A percentile compares a stretch with the other conserved stretches of the same genome.
These are phyloP conservation scores for Sminthopsis crassicaudata DNA, from an alignment of 2,113 vertebrate genomes.

Conservation along the genomic window DNA sequence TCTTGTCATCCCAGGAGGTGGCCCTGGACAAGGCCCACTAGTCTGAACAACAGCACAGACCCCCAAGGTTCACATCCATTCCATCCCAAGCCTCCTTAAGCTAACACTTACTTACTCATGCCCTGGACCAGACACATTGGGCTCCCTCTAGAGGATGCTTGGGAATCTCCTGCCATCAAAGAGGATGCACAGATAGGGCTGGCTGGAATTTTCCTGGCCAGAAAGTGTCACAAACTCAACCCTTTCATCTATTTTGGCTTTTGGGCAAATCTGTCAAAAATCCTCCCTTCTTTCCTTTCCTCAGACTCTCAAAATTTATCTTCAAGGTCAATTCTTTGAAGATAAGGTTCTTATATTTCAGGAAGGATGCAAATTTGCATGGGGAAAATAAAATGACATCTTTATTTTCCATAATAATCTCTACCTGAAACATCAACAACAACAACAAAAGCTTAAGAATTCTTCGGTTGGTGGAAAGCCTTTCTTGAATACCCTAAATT, in stretches of 20 bases:
- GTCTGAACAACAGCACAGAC: background rate
- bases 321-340: background rate
- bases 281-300: background rate
- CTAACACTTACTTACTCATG: background rate
- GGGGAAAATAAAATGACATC: background rate
- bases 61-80: background rate
- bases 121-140: background rate
- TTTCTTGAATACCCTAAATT: no score
- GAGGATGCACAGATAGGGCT: background rate
- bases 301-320: background rate
- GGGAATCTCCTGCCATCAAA: background rate
- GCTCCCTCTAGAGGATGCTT: background rate
- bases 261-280: background rate
- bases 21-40: background rate
- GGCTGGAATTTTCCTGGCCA: background rate
- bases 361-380: background rate
- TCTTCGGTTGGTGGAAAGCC: background rate
- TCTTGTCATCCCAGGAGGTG: background rate
- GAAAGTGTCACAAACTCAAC: background rate
- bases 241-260: background rate
- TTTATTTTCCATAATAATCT: background rate
- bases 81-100: background rate
- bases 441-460: background rate
- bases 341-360: background rate
- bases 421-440: background rate